Conservation (phyloP, 2,113 vertebrate species). For the Mola mola region DNA sequence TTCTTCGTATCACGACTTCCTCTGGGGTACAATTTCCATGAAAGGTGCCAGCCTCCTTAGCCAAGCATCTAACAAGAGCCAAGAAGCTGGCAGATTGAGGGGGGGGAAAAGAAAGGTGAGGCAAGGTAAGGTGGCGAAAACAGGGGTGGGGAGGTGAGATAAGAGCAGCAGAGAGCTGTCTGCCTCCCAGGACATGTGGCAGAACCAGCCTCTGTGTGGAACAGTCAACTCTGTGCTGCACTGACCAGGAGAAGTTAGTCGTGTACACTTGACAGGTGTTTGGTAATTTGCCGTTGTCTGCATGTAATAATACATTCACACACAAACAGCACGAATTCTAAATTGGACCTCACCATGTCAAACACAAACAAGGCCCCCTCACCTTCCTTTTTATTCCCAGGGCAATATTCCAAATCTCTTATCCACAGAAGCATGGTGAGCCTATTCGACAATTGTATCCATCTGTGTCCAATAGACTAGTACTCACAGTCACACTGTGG, state of each 20-base stretch:
- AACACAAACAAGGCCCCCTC: conserved; percentile 49
- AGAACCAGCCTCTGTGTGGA: conserved; percentile 43
- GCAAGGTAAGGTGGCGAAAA: conserved; percentile 23
- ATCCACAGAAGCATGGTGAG: conserved; percentile 40
- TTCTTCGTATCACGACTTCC: conserved; percentile 64
- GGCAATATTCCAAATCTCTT: conserved; percentile 53
- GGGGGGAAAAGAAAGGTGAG: conserved; percentile 48
- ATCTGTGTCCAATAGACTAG: conserved; percentile 61
- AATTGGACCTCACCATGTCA: conserved; percentile 67
- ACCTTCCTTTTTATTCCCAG: conserved; percentile 24
- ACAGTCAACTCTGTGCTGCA: conserved; percentile 47
- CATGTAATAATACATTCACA: conserved; percentile 63
- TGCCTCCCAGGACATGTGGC: conserved; percentile 54
- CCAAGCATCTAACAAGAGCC: conserved; percentile 79
- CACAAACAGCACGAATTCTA: conserved; percentile 50
- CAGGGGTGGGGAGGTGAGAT: conserved; percentile 34
- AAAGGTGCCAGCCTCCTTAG: conserved; percentile 74
- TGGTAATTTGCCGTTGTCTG: conserved; percentile 64
- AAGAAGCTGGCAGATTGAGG: conserved; percentile 62
- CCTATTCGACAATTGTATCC: conserved; percentile 62
- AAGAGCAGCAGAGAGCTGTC: conserved; percentile 69
- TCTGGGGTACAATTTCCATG: conserved; percentile 73
- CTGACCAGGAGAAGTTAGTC: conserved; percentile 57
- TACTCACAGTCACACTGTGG: conserved; percentile 63
- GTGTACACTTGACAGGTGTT: conserved; percentile 60